Evolutionary conservation across 2,888 invertebrate genomes (phyloP), one percentile per base, ranked within the genome.

Genomic region (Halictus ligatus): DNA sequence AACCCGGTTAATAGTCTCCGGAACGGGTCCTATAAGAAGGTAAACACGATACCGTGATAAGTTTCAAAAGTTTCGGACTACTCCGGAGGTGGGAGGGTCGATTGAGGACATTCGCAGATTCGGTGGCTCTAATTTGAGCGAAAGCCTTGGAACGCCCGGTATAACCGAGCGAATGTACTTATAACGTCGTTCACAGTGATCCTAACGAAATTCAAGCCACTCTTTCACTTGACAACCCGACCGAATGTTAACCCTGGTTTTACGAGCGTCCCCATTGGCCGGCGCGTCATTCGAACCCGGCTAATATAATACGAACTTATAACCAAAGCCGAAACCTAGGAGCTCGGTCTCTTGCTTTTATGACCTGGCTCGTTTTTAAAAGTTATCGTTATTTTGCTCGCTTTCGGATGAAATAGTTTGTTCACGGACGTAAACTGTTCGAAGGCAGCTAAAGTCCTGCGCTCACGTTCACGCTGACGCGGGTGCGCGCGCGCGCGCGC

Each of bases 241-340:
- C 94, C 93, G 93, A 95, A 94, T 94, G 94, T 94, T 94, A 94
- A 94, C 94, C 94, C 94, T 91, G 93, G 90, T 93, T 95, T 95
- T 95, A 95, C 94, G 95, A 94, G 87, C 93, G 88, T 87, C 88
- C 89, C 90, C 91, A 94, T 95, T 95, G 94, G 95, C 77, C 91
- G 91, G 82, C 88, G 80, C 88, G 89, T 91, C 92, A 92, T 95
- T 94, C 90, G 91, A 92, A 92, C 88, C 93, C 92, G 92, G 91
- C 94, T 94, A 95, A 95, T 94, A 95, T 95, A 95, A 95, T 95
- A 94, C 94, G 92, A 94, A 95, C 95, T 95, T 95, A 95, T 95
- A 95, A 94, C 94, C 92, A 94, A 94, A 95, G 94, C 93, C 93
- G 92, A 94, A 95, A 94, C 94, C 94, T 94, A 94, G 94, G 92